phyloP scores from a whole-genome alignment of 2,113 vertebrate species.

The Silurus glanis region DNA sequence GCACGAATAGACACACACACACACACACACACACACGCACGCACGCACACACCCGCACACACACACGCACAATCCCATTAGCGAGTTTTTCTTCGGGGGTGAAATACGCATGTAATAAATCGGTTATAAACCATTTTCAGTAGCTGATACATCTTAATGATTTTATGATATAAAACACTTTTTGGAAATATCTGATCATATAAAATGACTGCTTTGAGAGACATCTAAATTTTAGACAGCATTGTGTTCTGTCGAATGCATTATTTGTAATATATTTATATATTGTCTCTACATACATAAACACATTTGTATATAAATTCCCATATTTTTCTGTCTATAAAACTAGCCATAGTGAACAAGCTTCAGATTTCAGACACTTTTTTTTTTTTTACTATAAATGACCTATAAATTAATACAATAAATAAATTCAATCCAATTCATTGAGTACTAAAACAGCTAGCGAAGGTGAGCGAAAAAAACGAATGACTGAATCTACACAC shows the following conservation, averaged over 20 bases:
- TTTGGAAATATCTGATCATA: neutral
- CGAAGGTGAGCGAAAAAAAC: neutral
- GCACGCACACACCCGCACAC: neutral
- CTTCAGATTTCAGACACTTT: neutral
- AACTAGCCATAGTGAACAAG: neutral
- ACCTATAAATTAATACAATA: too few species aligned
- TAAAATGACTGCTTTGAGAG: neutral
- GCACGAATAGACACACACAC: neutral
- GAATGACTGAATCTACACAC: neutral
- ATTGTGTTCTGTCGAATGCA: neutral
- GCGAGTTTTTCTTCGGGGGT: too few species aligned
- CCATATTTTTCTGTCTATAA: neutral
- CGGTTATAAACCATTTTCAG: neutral
- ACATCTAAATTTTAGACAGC: neutral
- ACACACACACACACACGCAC: too few species aligned
- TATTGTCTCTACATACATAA: too few species aligned
- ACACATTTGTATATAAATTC: too few species aligned
- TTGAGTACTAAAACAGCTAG: neutral
- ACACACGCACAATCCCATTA: neutral
- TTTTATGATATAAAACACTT: neutral
- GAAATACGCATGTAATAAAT: neutral
- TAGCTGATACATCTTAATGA: neutral
- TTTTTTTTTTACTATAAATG: neutral
- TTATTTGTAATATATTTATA: neutral
- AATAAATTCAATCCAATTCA: neutral